Conservation (phyloP, 1,140 invertebrate genomes). For the Holotrichia oblita region DNA sequence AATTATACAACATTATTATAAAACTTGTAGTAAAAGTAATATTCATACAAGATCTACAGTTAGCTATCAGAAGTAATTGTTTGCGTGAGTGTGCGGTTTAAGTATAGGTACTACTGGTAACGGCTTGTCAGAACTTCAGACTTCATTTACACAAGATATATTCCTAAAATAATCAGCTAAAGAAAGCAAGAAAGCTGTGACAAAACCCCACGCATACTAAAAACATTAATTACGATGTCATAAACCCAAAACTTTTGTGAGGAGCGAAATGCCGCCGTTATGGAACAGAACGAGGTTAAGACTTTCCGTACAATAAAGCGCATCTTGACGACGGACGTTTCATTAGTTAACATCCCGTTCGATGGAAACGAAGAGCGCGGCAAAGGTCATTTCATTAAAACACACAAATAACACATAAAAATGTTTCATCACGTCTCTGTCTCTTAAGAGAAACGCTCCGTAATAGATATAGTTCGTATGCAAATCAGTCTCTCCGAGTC, state of each 20-base stretch:
- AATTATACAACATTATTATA: too few relatives aligned
- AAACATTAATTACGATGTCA: conserved; percentile 25
- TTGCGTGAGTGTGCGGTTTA: background rate
- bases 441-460: background rate
- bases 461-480: conserved; percentile 32
- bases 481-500: conserved; percentile 20
- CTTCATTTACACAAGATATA: conserved; percentile 3
- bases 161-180: conserved; percentile 13
- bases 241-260: conserved; percentile 20
- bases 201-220: conserved; percentile 16
- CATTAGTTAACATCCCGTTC: background rate
- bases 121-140: background rate
- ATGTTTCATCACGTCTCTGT: conserved; percentile 31
- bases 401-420: conserved; percentile 32
- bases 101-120: background rate
- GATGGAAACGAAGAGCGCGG: background rate
- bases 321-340: background rate
- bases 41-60: too few relatives aligned
- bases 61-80: too few relatives aligned
- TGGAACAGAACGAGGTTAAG: conserved; percentile 14
- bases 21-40: too few relatives aligned
- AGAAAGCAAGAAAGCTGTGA: background rate
- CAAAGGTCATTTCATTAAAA: conserved; percentile 21
- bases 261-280: conserved; percentile 2
- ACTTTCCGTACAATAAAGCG: conserved; percentile 1